Percentiles rank a stretch among this genome's conserved stretches.
These are phyloP conservation scores for Mirounga angustirostris DNA, from an alignment of 2,113 vertebrate species.

Conservation along the genomic window DNA sequence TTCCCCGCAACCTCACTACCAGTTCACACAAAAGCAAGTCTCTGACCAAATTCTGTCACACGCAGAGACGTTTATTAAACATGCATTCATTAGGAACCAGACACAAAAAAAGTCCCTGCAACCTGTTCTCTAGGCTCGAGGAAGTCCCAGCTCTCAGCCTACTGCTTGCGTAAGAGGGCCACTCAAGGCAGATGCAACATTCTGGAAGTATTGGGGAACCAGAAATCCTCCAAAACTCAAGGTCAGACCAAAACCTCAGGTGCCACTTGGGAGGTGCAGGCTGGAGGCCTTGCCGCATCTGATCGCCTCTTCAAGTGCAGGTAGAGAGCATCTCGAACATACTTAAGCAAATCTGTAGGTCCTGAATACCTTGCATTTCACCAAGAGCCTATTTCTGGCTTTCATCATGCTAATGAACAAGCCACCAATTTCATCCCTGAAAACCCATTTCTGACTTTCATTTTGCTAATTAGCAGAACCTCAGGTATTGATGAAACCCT, in stretches of 20 bases:
- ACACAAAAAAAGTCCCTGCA: background rate
- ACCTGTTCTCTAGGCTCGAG: background rate
- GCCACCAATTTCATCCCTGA: constrained; percentile 58
- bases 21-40: background rate
- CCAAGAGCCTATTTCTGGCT: background rate
- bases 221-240: background rate
- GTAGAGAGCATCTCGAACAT: background rate
- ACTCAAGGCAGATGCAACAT: background rate
- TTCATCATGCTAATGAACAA: constrained; percentile 38
- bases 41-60: background rate
- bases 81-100: background rate
- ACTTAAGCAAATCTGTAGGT: background rate
- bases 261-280: background rate
- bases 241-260: background rate
- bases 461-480: constrained; percentile 68
- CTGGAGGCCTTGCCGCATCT: background rate
- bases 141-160: background rate
- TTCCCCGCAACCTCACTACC: background rate
- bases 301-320: background rate
- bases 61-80: background rate
- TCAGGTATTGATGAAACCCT: constrained; percentile 43
- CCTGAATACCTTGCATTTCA: constrained; percentile 11
- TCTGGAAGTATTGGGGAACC: background rate
- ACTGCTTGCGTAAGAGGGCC: background rate
- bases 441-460: constrained; percentile 55